phyloP scores from a whole-genome alignment of 2,797 vertebrate species.

The Echiichthys vipera region DNA sequence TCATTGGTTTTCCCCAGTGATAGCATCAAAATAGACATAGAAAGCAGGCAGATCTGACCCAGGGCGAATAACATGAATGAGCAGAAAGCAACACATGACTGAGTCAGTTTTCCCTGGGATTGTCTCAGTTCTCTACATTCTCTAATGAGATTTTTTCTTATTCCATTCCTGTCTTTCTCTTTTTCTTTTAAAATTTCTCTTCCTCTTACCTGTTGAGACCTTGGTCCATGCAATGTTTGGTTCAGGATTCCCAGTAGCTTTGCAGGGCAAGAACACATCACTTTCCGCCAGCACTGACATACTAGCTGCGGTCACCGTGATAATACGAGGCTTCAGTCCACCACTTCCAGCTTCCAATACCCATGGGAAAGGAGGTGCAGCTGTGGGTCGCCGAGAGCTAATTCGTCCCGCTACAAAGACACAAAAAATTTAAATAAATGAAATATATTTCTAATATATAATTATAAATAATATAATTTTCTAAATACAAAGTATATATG shows the following conservation, averaged over 20 bases:
- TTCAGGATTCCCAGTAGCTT: slow-evolving; percentile 80
- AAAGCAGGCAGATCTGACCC: neutral
- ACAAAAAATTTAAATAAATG: too few relatives aligned
- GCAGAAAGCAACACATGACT: neutral
- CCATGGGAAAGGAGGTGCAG: slow-evolving; percentile 76
- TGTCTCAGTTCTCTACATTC: neutral
- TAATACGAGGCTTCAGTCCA: slow-evolving; percentile 80
- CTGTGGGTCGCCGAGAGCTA: slow-evolving; percentile 67
- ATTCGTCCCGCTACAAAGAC: slow-evolving; percentile 45
- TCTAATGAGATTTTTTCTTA: neutral
- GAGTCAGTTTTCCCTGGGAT: neutral
- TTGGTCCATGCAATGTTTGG: slow-evolving; percentile 85
- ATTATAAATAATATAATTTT: too few relatives aligned
- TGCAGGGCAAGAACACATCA: slow-evolving; percentile 82
- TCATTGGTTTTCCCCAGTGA: neutral
- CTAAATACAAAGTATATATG: neutral
- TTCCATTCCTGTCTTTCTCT: neutral
- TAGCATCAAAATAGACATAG: neutral
- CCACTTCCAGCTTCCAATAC: slow-evolving; percentile 55
- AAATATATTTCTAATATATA: too few relatives aligned
- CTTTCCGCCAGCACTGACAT: slow-evolving; percentile 82
- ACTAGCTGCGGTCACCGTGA: slow-evolving; percentile 71
- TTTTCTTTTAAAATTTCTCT: neutral
- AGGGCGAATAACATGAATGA: neutral
- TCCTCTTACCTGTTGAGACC: slow-evolving; percentile 83